Evolutionary conservation across 2,797 vertebrate genomes (phyloP), one percentile per base, ranked within the genome.

Genomic region (Spinibarbus caldwelli): DNA sequence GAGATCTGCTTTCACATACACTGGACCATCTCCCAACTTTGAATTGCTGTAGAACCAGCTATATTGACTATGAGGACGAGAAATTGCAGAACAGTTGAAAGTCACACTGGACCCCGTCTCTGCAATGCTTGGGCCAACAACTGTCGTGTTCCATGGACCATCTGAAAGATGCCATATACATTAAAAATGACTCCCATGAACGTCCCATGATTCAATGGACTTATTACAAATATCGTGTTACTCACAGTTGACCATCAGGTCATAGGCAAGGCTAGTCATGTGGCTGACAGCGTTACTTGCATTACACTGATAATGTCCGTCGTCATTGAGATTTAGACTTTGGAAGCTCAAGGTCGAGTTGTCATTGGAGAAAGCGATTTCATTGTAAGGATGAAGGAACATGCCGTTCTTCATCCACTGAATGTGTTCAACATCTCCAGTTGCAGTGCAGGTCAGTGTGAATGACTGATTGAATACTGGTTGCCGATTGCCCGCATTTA

Each of bases 191-290:
- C 71, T 54, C n/a, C 8, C n/a, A 21, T 38, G 36, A 43, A 31
- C 14, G 14, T 7, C 10, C 41, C 41, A 11, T 21, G 34, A 71
- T 57, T 38, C 10, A 59, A 43, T 3, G 17, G n/a, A 29, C 5
- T 0, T 54, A 9, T 43, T 71, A 57, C 7, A 41, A 68, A 23
- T 15, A 77, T 67, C 3, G 11, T 12, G 19, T 67, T 89, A 92
- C 95, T 94, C 80, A 95, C 94, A 94, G 76, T 91, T 91, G 14
- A 94, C 89, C 2, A 49, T 1, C 0, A 95, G 84, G 3, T 0
- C 6, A 81, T 90, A 93, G 17, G 45, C 12, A 31, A 6, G 45
- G 86, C 95, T 95, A 68, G 85, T 92, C 85, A 82, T 84, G 75
- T 88, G 90, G 93, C 93, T 94, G 47, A 94, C 91, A 34, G 59